Percentiles rank a stretch among this genome's conserved stretches.
These are phyloP conservation scores for Rhincodon typus DNA, from an alignment of 2,797 vertebrate genomes.

Conservation along the genomic window DNA sequence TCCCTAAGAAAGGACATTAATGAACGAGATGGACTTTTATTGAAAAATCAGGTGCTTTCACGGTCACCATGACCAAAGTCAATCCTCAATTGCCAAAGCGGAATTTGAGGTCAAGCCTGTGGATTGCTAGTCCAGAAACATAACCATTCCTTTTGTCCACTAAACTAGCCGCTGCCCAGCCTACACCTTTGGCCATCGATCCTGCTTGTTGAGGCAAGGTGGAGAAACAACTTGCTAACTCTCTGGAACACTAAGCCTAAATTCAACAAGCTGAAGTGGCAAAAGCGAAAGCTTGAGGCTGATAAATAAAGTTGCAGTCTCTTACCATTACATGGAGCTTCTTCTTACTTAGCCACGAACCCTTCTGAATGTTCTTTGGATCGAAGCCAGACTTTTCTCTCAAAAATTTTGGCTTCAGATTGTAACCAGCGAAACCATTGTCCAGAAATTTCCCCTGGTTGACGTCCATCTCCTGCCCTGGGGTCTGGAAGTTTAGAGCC, in stretches of 20 bases:
- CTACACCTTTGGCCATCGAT: not conserved
- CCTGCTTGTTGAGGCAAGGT: not conserved
- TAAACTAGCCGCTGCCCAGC: not conserved
- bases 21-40: not conserved
- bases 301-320: not conserved
- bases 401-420: slow-evolving; percentile 83
- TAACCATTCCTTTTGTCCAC: no score
- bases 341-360: slow-evolving; percentile 70
- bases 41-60: not conserved
- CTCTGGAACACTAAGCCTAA: not conserved
- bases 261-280: no score
- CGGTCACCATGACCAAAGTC: no score
- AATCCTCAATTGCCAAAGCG: not conserved
- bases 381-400: slow-evolving; percentile 71
- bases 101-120: no score
- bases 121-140: no score
- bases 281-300: no score
- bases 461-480: slow-evolving; percentile 79
- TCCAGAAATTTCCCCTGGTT: slow-evolving; percentile 83
- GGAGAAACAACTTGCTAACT: not conserved
- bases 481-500: slow-evolving; percentile 93
- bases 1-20: no score
- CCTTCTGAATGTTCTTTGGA: slow-evolving; percentile 59
- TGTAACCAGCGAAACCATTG: slow-evolving; percentile 77
- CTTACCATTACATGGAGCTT: slow-evolving; percentile 72